Evolutionary conservation across 2,888 invertebrate genomes (phyloP).

Genomic region (Priocnemis perturbator): DNA sequence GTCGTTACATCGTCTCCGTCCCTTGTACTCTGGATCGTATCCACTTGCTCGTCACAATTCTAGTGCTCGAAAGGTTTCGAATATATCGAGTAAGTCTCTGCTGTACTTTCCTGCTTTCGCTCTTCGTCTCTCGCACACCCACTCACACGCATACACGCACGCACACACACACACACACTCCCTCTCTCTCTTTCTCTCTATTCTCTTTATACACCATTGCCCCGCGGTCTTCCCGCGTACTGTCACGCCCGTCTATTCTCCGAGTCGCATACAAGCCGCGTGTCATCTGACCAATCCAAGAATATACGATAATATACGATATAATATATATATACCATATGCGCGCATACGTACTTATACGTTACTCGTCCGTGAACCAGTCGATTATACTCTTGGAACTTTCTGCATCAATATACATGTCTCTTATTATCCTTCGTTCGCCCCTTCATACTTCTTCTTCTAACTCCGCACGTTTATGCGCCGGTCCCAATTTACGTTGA

Average conservation of each 20-base stretch:
- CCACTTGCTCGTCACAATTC: no score
- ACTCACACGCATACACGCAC: constrained; percentile 1
- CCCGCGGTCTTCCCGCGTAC: constrained; percentile 45
- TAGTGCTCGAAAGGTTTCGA: no score
- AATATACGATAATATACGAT: constrained; percentile 25
- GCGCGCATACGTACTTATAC: constrained; percentile 25
- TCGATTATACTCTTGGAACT: not conserved
- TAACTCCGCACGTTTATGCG: no score
- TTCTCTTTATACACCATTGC: constrained; percentile 53
- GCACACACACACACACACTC: not conserved
- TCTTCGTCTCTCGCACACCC: not conserved
- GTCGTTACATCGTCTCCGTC: no score
- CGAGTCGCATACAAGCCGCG: constrained; percentile 3
- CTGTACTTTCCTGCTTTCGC: not conserved
- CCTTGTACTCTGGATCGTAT: no score
- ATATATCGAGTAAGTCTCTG: no score
- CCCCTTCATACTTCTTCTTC: not conserved
- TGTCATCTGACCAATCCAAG: constrained; percentile 27
- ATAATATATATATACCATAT: constrained; percentile 20
- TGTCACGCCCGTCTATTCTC: not conserved
- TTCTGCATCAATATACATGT: constrained; percentile 10
- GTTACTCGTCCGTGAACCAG: not conserved
- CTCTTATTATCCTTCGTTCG: not conserved
- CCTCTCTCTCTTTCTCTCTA: constrained; percentile 13
- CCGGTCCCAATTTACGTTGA: no score